Conservation (phyloP, 2,888 invertebrate genomes). For the Oxycera nigricornis region DNA sequence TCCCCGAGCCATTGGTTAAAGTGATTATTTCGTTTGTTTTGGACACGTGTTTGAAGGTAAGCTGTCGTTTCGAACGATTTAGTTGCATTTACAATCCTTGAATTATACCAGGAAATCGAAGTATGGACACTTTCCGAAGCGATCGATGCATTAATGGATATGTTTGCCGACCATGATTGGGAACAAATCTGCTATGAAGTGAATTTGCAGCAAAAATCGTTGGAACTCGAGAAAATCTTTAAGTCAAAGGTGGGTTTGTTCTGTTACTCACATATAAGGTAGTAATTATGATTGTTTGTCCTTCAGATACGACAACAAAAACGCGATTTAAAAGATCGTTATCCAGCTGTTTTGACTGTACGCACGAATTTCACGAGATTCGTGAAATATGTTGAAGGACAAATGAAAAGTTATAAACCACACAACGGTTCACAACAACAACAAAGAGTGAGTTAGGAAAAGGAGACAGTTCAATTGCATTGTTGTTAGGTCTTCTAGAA, state of each 20-base stretch:
- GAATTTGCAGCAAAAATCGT: slow-evolving; percentile 69
- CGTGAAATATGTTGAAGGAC: slow-evolving; percentile 67
- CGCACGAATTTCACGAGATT: slow-evolving; percentile 74
- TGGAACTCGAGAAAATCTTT: slow-evolving; percentile 67
- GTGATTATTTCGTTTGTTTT: slow-evolving; percentile 68
- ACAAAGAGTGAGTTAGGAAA: slow-evolving; percentile 19
- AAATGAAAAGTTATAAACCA: slow-evolving; percentile 47
- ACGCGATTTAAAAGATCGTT: slow-evolving; percentile 71
- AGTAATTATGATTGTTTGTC: slow-evolving; percentile 7
- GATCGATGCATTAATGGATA: slow-evolving; percentile 76
- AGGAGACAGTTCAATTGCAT: not conserved
- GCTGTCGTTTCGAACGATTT: not conserved
- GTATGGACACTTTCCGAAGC: slow-evolving; percentile 79
- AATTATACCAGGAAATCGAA: slow-evolving; percentile 65
- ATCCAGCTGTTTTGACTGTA: slow-evolving; percentile 74
- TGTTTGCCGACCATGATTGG: slow-evolving; percentile 79
- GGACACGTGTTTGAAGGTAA: slow-evolving; percentile 61
- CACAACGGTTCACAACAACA: too few relatives aligned
- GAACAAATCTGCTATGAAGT: slow-evolving; percentile 70
- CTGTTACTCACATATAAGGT: not conserved
- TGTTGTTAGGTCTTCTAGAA: not conserved
- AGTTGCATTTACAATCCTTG: not conserved
- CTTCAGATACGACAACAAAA: slow-evolving; percentile 71
- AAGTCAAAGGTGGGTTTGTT: slow-evolving; percentile 70
- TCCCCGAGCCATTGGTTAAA: slow-evolving; percentile 57